phyloP scores from a whole-genome alignment of 2,797 vertebrate species.

The Falco biarmicus region DNA sequence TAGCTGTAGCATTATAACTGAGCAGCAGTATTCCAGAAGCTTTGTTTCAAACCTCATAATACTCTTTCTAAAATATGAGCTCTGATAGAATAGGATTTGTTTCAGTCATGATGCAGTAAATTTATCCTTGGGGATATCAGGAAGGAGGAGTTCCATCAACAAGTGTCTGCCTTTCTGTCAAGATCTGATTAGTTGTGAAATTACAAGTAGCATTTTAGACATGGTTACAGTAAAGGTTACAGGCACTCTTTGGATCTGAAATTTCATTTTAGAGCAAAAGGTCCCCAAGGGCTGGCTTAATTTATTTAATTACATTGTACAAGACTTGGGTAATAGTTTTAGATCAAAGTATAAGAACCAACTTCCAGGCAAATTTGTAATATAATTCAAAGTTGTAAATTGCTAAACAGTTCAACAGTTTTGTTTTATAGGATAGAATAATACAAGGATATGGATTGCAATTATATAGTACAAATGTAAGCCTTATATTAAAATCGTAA shows the following conservation, averaged over 20 bases:
- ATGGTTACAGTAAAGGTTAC: conserved; percentile 75
- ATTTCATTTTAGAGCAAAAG: conserved; percentile 77
- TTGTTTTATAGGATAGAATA: conserved; percentile 49
- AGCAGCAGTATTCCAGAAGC: not conserved
- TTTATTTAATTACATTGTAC: conserved; percentile 80
- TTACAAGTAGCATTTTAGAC: conserved; percentile 72
- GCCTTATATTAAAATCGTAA: conserved; percentile 58
- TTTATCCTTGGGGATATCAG: conserved; percentile 39
- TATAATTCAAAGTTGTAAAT: conserved; percentile 75
- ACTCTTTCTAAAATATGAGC: not conserved
- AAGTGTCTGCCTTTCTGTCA: conserved; percentile 64
- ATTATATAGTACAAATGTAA: conserved; percentile 14
- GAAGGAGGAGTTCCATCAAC: conserved; percentile 44
- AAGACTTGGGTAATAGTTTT: conserved; percentile 78
- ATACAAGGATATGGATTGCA: conserved; percentile 41
- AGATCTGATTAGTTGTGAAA: conserved; percentile 77
- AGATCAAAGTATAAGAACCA: conserved; percentile 74
- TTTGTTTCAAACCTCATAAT: not conserved
- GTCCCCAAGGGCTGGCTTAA: conserved; percentile 77
- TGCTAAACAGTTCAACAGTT: conserved; percentile 64
- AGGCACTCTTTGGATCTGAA: conserved; percentile 70
- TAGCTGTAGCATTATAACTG: not conserved
- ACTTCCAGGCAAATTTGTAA: conserved; percentile 75
- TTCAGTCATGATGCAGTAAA: conserved; percentile 45
- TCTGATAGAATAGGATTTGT: conserved; percentile 56